phyloP scores from a whole-genome alignment of 2,797 vertebrate species.

The Lepus townsendii region DNA sequence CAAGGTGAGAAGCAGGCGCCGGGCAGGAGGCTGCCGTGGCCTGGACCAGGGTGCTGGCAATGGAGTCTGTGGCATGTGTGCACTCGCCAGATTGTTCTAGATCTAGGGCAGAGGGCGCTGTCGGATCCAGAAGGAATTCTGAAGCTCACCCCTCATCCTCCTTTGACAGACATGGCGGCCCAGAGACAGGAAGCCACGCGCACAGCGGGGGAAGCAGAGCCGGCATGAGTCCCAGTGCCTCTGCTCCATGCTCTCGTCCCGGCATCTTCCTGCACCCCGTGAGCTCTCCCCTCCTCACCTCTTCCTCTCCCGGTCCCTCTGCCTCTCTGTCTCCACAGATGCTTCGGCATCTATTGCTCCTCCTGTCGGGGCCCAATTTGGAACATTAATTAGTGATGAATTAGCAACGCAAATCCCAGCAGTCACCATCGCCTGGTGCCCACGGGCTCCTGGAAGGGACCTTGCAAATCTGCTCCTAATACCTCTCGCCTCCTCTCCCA shows the following conservation, averaged over 20 bases:
- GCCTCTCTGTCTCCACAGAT: background rate
- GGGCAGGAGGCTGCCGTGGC: background rate
- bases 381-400: slow-evolving; percentile 88
- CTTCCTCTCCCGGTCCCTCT: background rate
- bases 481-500: slow-evolving; percentile 83
- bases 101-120: background rate
- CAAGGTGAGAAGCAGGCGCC: background rate
- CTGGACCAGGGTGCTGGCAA: background rate
- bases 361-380: slow-evolving; percentile 78
- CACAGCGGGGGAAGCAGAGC: fast-evolving
- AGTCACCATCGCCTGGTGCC: slow-evolving; percentile 66
- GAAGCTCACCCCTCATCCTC: background rate
- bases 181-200: background rate
- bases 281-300: background rate
- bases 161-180: background rate
- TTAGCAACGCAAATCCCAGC: slow-evolving; percentile 85
- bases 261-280: fast-evolving
- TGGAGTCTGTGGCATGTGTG: background rate
- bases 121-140: background rate
- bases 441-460: slow-evolving; percentile 83
- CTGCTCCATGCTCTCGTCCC: fast-evolving
- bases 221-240: background rate
- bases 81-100: background rate
- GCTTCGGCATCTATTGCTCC: slow-evolving; percentile 12
- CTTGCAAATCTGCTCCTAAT: slow-evolving; percentile 85